Base-by-base conservation (phyloP, 2,888 invertebrate genomes). In the Hirtodrosophila cameraria region DNA sequence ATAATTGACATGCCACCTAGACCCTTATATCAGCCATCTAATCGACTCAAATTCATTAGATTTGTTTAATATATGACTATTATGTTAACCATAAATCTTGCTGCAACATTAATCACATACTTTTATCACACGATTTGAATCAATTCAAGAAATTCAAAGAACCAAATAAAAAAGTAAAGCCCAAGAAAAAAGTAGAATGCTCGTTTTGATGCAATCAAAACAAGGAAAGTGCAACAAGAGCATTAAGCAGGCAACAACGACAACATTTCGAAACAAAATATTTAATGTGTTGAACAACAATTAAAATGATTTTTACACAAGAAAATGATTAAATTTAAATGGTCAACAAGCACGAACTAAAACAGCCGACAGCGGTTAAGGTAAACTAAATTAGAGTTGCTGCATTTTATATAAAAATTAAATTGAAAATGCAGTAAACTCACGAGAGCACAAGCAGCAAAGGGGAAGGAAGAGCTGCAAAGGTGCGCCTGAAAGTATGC, bases 271-370 rank as follows among this genome's bases (percentile, higher is more conserved):
- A 55, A 78, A 76, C 78, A 80, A 80, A 78, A 76, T 76, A 68
- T 78, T 67, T 78, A 78, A 78, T 78, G 74, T 64, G 77, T 79
- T 79, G 63, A 73, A 78, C 75, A 79, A 73, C 75, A 78, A 78
- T 75, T 75, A 75, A 81, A 79, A 70, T 71, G 49, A 78, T 79
- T 78, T 81, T 80, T 78, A 70, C 73, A 73, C 78, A 75, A 75
- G 69, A 72, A 77, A 75, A 65, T 80, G 75, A 80, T 80, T 75
- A 75, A 75, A 75, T 73, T 66, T 60, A 73, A 82, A 82, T 75
- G 67, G 59, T 42, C 55, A 43, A 15, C 43, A 49, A 73, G 41
- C 75, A 75, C 75, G 75, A 59, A 62, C 30, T 11, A 30, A 18
- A 43, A n/a, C 23, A n/a, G 58, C 54, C 31, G 15, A 7, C 8